Evolutionary conservation across 2,113 vertebrate species (phyloP), one percentile per base, ranked within the genome.

Genomic region (Pithys albifrons): DNA sequence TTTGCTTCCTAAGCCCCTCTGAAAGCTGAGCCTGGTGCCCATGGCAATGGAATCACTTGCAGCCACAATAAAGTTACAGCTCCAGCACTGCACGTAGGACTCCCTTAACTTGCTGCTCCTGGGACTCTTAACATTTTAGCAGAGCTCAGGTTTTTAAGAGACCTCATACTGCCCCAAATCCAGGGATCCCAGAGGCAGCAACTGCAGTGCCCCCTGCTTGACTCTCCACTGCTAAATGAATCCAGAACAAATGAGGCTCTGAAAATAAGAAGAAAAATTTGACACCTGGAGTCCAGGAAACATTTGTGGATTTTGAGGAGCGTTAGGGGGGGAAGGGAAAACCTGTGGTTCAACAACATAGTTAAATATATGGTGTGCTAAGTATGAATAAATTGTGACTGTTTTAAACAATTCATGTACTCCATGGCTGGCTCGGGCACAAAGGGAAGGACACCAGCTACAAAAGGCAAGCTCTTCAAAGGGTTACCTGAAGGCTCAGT

Each of bases 331-430:
- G 51, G 49, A 43, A 64, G 81, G 93, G 72, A 84, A 83, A 93
- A 77, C 65, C 90, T 72, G 35, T n/a, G 37, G 90, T 91, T 95
- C 73, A 78, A 7, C 4, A 0, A 7, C 4, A 0, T 49, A 85
- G 90, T 96, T 93, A 91, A 94, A 96, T 96, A 95, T 93, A 94
- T 35, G 76, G 89, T 43, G 95, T 97, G 93, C 88, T 93, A 94
- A 94, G 83, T 72, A 59, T 85, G 92, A 93, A 88, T 94, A 95
- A 93, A 84, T 65, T 91, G 91, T 89, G 95, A 91, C 83, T 86
- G 22, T 94, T 96, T 93, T 81, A 78, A 92, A 93, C 52, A 81
- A 88, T 82, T 78, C 65, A 9, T 78, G 31, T 78, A 70, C 25
- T 64, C 64, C 1, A 0, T 55, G 83, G 43, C 85, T 96, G 95